Conservation (phyloP, 2,113 vertebrate species). For the Polypterus senegalus region DNA sequence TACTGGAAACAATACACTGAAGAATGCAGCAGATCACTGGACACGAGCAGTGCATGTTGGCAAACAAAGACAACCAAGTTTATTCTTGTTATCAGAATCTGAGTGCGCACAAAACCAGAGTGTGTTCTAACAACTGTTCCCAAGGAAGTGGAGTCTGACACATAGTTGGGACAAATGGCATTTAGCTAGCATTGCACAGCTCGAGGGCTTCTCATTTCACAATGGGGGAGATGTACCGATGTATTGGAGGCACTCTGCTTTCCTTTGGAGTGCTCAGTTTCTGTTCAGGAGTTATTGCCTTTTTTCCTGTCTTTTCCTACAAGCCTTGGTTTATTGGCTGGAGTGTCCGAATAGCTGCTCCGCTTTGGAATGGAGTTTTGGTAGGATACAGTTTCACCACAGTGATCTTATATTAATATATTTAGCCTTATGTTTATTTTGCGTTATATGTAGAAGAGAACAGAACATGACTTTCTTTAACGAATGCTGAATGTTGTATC, state of each 20-base stretch:
- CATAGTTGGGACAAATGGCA: not conserved
- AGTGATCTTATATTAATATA: too few species aligned
- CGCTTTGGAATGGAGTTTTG: slow-evolving; percentile 42
- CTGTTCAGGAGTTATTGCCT: slow-evolving; percentile 30
- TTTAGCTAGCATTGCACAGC: not conserved
- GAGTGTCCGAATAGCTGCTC: slow-evolving; percentile 32
- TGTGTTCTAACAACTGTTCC: slow-evolving; percentile 6
- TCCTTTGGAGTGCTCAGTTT: slow-evolving; percentile 26
- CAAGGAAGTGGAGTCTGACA: not conserved
- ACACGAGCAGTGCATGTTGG: not conserved
- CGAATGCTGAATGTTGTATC: too few species aligned
- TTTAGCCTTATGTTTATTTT: too few species aligned
- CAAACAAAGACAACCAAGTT: slow-evolving; percentile 4
- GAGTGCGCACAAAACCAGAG: slow-evolving; percentile 8
- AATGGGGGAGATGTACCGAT: slow-evolving; percentile 8
- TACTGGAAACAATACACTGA: too few species aligned
- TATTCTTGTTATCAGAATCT: slow-evolving; percentile 1
- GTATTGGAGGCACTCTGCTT: slow-evolving; percentile 24
- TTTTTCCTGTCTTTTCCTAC: slow-evolving; percentile 32
- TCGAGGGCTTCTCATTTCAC: not conserved
- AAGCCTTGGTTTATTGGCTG: slow-evolving; percentile 32
- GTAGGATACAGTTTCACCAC: slow-evolving; percentile 20
- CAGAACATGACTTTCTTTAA: too few species aligned
- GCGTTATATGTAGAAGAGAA: too few species aligned
- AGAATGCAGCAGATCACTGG: too few species aligned